Evolutionary conservation across 2,888 invertebrate species (phyloP).

Genomic region (Drosophila vallismaia): DNA sequence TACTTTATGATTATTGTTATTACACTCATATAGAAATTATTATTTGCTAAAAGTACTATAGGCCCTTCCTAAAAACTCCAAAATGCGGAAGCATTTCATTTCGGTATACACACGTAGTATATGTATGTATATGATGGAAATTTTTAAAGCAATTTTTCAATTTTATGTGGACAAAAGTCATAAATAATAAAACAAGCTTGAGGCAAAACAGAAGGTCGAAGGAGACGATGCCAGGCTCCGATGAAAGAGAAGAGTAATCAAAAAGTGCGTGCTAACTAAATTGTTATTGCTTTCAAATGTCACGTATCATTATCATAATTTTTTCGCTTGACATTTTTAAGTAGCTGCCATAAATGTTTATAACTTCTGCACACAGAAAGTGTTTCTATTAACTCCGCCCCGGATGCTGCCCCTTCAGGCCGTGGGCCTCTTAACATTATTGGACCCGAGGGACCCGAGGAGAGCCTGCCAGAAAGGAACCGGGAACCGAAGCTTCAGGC

Average conservation of each 20-base stretch:
- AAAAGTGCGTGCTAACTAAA: slow-evolving; percentile 77
- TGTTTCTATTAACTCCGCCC: slow-evolving; percentile 70
- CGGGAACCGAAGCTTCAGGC: slow-evolving; percentile 12
- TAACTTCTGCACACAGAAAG: slow-evolving; percentile 63
- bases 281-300: slow-evolving; percentile 80
- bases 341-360: slow-evolving; percentile 80
- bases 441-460: slow-evolving; percentile 65
- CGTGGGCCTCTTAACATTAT: slow-evolving; percentile 60
- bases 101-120: slow-evolving; percentile 3
- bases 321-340: slow-evolving; percentile 78
- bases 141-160: slow-evolving; percentile 68
- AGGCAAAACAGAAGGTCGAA: slow-evolving; percentile 3
- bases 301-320: slow-evolving; percentile 79
- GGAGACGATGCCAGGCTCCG: slow-evolving; percentile 15
- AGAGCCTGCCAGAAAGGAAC: slow-evolving; percentile 2
- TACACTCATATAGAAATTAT: slow-evolving; percentile 51
- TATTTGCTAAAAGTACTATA: slow-evolving; percentile 39
- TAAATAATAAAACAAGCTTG: slow-evolving; percentile 54
- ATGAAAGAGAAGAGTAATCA: slow-evolving; percentile 56
- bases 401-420: slow-evolving; percentile 12
- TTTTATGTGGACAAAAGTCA: slow-evolving; percentile 65
- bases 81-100: slow-evolving; percentile 27
- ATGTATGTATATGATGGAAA: slow-evolving; percentile 4
- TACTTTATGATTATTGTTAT: slow-evolving; percentile 72
- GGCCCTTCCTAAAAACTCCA: slow-evolving; percentile 2